A percentile compares a stretch with the other conserved stretches of the same genome.
phyloP scores from a whole-genome alignment of 2,113 vertebrate genomes.

The Amazona vittata region DNA sequence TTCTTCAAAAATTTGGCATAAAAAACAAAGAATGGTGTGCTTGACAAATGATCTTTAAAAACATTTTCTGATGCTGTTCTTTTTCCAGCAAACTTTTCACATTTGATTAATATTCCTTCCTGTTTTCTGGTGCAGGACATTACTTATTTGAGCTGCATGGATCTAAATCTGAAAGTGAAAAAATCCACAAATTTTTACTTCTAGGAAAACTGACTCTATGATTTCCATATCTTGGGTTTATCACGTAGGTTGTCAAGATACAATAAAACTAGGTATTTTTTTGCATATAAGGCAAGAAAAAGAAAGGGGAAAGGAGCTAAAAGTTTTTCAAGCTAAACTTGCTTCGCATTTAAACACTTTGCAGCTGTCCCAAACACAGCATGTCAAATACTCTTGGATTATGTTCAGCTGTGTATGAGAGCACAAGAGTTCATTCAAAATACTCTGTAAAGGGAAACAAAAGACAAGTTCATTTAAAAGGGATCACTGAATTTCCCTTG shows the following conservation, averaged over 20 bases:
- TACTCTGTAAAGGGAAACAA: slow-evolving; percentile 19
- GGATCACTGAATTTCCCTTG: neutral
- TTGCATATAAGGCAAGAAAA: neutral
- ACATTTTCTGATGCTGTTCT: slow-evolving; percentile 37
- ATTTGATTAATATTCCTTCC: slow-evolving; percentile 59
- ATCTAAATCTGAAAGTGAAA: neutral
- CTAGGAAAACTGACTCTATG: neutral
- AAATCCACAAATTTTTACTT: neutral
- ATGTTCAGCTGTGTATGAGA: neutral
- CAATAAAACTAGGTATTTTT: neutral
- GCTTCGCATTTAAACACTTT: neutral
- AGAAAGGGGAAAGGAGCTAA: neutral
- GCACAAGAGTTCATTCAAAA: slow-evolving; percentile 1
- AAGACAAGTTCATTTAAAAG: slow-evolving; percentile 1
- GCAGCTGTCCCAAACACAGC: neutral
- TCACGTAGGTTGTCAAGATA: neutral
- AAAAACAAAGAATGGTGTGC: slow-evolving; percentile 22
- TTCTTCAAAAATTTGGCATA: slow-evolving; percentile 26
- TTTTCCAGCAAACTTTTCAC: slow-evolving; percentile 52
- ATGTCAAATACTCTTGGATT: neutral
- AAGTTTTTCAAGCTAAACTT: neutral
- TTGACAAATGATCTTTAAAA: slow-evolving; percentile 53
- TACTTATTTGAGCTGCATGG: neutral
- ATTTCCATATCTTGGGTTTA: neutral
- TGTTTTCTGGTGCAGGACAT: slow-evolving; percentile 39